Percentiles rank a stretch among this genome's conserved stretches.
Evolutionary conservation across 2,797 vertebrate species (phyloP).

Genomic region (Scomberomorus guttatus): DNA sequence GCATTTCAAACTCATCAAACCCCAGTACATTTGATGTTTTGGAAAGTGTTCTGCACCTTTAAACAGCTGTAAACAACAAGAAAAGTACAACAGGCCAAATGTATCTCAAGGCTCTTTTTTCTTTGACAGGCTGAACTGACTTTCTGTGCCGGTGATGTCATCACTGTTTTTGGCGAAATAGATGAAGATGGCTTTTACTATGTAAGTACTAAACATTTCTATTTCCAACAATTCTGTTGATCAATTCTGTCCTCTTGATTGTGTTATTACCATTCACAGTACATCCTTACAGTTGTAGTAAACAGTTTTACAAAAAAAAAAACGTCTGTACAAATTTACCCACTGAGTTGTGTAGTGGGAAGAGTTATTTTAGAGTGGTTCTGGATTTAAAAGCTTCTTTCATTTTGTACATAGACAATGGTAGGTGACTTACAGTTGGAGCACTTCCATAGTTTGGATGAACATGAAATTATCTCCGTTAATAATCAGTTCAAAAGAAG

Average conservation of each 20-base stretch:
- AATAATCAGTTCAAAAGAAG: neutral
- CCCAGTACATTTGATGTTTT: constrained; percentile 60
- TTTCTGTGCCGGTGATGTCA: constrained; percentile 97
- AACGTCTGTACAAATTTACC: neutral
- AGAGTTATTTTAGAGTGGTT: neutral
- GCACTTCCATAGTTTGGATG: too few relatives aligned
- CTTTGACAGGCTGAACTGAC: constrained; percentile 92
- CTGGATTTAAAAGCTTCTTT: neutral
- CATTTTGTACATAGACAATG: neutral
- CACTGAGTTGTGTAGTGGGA: neutral
- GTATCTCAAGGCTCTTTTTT: constrained; percentile 41
- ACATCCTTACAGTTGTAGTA: neutral
- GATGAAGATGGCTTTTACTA: constrained; percentile 99
- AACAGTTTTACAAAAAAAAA: constrained; percentile 7
- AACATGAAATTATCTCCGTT: neutral
- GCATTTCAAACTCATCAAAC: constrained; percentile 69
- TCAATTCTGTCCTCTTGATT: neutral
- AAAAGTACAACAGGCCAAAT: neutral
- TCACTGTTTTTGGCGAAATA: constrained; percentile 96
- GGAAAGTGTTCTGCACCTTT: constrained; percentile 23
- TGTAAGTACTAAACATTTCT: constrained; percentile 84
- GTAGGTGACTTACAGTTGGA: neutral
- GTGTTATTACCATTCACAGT: neutral
- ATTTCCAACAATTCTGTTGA: constrained; percentile 2
- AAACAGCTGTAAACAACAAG: constrained; percentile 14